Base-by-base conservation (phyloP, 2,888 invertebrate species). In the Macrostomum cliftonense region DNA sequence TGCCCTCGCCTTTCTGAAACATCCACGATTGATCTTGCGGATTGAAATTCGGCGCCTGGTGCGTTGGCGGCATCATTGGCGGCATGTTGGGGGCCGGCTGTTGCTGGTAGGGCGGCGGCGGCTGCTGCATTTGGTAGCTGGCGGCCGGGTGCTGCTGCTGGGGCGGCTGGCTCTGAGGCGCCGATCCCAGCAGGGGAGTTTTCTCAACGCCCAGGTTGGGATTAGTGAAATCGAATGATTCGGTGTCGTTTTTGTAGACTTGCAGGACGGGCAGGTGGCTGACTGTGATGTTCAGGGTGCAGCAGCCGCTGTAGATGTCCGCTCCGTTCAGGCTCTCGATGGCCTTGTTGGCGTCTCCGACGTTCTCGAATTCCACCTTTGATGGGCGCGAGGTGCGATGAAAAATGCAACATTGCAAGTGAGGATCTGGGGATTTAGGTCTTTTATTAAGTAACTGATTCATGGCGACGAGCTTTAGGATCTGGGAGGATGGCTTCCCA, bases 191-290 rank as follows among this genome's bases (percentile, higher is more conserved):
- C 12, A 48, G 38, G 12, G 43, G 21, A 28, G 28, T 28, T 28
- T 28, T 28, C 14, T 37, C 43, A 68, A 69, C 64, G 71, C 74
- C 71, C 50, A 73, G 60, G 54, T 64, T 66, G 17, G 70, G 67
- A 54, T 69, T 73, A 65, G 91, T 91, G 36, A 42, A 50, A 20
- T 50, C 50, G 42, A 40, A 51, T 7, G 38, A 39, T 20, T 51
- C 51, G 19, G 43, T 2, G 20, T 42, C 50, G 36, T 51, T 51
- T 39, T 52, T 52, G 5, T 21, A 20, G 20, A 51, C 51, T 20
- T 51, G 52, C 19, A 51, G 38, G 7, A 20, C n/a, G n/a, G 43
- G 21, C 19, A 51, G 21, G 12, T 43, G 43, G 12, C 44, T 42
- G 37, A 37, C 50, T 2, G 43, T 14, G 16, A 52, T 16, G 14